Conservation (phyloP, 2,797 vertebrate species). For the Rhabdophis nuchalis region DNA sequence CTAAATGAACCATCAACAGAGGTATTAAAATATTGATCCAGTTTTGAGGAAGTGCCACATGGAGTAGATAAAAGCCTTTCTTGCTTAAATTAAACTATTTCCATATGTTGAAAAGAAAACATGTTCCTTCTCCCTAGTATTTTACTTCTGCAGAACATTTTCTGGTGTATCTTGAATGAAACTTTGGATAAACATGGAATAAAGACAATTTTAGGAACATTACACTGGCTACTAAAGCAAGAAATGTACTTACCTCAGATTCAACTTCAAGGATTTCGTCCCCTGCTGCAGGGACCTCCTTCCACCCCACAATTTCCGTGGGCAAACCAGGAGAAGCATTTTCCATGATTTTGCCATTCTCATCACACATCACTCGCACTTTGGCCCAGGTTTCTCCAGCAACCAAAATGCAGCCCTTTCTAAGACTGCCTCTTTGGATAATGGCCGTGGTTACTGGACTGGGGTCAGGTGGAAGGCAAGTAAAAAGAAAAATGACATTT, state of each 20-base stretch:
- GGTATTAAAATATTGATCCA: not conserved
- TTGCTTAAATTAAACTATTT: not conserved
- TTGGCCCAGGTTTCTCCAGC: constrained; percentile 90
- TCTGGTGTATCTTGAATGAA: not conserved
- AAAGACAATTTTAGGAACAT: no score
- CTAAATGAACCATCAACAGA: not conserved
- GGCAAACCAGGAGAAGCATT: constrained; percentile 79
- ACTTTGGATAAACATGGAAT: not conserved
- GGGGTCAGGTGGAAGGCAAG: constrained; percentile 8
- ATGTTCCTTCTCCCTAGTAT: not conserved
- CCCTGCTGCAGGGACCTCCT: constrained; percentile 86
- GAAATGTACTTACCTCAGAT: constrained; percentile 81
- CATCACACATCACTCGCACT: constrained; percentile 90
- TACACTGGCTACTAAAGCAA: not conserved
- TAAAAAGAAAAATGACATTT: not conserved
- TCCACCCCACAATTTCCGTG: constrained; percentile 91
- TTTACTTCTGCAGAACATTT: not conserved
- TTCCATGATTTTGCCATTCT: constrained; percentile 73
- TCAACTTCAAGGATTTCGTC: constrained; percentile 91
- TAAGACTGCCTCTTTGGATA: constrained; percentile 85
- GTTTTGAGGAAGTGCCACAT: not conserved
- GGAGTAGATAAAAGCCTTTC: not conserved
- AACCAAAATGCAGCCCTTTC: constrained; percentile 83
- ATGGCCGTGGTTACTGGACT: constrained; percentile 88
- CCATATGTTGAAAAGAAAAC: not conserved